Evolutionary conservation across 1,140 invertebrate species (phyloP).

Genomic region (Neoseiulus cucumeris): DNA sequence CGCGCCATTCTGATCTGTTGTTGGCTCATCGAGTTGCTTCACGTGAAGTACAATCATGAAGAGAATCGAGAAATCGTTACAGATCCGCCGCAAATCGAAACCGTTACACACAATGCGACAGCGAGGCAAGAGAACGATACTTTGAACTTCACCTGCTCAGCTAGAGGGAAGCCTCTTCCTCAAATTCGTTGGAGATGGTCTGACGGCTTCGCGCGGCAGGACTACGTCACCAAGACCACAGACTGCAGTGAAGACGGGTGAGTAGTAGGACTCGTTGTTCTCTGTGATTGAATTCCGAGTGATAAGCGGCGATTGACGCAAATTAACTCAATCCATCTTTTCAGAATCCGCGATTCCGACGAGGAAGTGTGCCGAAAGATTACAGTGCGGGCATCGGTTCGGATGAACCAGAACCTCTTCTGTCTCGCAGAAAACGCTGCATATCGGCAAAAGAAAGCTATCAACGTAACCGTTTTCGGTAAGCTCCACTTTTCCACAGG

Average conservation of each 20-base stretch:
- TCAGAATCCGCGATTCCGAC: too few relatives aligned
- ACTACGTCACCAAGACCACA: neutral
- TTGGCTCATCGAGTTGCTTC: too few relatives aligned
- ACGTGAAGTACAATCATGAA: too few relatives aligned
- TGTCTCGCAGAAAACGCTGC: slow-evolving; percentile 1
- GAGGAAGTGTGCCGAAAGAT: neutral
- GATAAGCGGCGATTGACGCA: too few relatives aligned
- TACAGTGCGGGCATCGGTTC: neutral
- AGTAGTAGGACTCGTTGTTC: neutral
- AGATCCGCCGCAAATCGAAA: neutral
- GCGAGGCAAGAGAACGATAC: neutral
- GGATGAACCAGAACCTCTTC: slow-evolving; percentile 6
- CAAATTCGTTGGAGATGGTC: neutral
- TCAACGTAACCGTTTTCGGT: slow-evolving; percentile 8
- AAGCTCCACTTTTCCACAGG: too few relatives aligned
- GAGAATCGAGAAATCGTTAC: too few relatives aligned
- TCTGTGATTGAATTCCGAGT: too few relatives aligned
- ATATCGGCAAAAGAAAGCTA: neutral
- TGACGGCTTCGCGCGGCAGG: neutral
- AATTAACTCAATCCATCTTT: too few relatives aligned
- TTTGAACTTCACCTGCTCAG: neutral
- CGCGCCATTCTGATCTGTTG: too few relatives aligned
- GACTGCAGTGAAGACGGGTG: neutral
- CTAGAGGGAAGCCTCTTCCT: neutral
- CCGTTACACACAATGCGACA: neutral